phyloP scores from a whole-genome alignment of 2,888 invertebrate species.

The Therioaphis trifolii region DNA sequence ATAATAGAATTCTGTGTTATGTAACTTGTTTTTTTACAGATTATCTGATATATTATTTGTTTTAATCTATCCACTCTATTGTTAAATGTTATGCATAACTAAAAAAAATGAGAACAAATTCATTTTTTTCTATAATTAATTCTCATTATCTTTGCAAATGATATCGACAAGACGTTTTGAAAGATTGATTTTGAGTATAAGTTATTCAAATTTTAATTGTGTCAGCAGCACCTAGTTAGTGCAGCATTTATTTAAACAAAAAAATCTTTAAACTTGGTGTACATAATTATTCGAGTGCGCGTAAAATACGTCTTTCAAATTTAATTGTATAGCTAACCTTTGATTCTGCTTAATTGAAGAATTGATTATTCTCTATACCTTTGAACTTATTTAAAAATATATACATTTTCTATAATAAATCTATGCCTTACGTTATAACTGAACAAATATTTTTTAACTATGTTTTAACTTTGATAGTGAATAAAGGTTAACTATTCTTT shows the following conservation, averaged over 20 bases:
- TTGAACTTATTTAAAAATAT: conserved; percentile 31
- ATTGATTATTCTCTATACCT: conserved; percentile 26
- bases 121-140: background rate
- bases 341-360: conserved; percentile 18
- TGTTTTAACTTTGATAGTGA: conserved; percentile 7
- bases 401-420: background rate
- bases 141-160: background rate
- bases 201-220: too few relatives aligned
- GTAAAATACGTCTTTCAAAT: background rate
- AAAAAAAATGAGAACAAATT: background rate
- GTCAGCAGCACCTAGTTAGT: too few relatives aligned
- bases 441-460: conserved; percentile 3
- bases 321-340: conserved; percentile 26
- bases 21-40: conserved; percentile 47
- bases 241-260: too few relatives aligned
- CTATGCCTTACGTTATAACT: background rate
- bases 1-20: conserved; percentile 27
- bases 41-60: conserved; percentile 20
- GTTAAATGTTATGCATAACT: too few relatives aligned
- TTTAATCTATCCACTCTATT: too few relatives aligned
- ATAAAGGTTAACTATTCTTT: conserved; percentile 46
- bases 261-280: too few relatives aligned
- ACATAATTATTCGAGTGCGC: too few relatives aligned
- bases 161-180: too few relatives aligned
- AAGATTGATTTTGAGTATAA: too few relatives aligned